Evolutionary conservation across 92 coral and sea anemone species (phyloP).

Genomic region (Bergia sp.): DNA sequence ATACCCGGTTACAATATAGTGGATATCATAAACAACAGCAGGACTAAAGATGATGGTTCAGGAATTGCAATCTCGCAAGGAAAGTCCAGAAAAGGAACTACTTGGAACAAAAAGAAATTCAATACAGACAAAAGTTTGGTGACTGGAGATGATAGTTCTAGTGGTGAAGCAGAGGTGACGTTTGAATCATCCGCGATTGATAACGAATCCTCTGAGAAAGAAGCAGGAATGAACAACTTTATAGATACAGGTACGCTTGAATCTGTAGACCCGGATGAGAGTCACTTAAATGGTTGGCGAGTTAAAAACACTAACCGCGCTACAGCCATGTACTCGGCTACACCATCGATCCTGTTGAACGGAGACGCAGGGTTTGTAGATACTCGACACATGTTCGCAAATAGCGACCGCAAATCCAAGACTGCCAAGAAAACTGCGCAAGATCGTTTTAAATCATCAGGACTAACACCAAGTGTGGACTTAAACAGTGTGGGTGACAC

Average conservation of each 20-base stretch:
- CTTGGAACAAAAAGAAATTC: not conserved
- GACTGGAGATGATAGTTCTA: not conserved
- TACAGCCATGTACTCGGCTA: not conserved
- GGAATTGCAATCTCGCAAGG: not conserved
- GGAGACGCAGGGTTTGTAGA: constrained; percentile 38
- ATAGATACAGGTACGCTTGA: not conserved
- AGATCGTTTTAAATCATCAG: not conserved
- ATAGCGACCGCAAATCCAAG: constrained; percentile 12
- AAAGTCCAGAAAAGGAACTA: not conserved
- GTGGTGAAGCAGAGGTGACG: not conserved
- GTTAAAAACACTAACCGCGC: not conserved
- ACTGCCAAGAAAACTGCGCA: not conserved
- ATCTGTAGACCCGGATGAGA: not conserved
- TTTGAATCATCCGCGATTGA: not conserved
- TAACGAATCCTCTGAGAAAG: not conserved
- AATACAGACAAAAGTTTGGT: not conserved
- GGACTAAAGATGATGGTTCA: not conserved
- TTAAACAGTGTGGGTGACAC: not conserved
- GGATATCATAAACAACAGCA: not conserved
- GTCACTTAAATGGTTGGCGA: not conserved
- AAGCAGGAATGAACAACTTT: not conserved
- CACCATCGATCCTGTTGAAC: not conserved
- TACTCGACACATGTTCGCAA: constrained; percentile 30
- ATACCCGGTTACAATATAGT: not conserved
- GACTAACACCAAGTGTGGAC: not conserved